phyloP scores from a whole-genome alignment of 2,113 vertebrate species.

The Psittacara wagleri region DNA sequence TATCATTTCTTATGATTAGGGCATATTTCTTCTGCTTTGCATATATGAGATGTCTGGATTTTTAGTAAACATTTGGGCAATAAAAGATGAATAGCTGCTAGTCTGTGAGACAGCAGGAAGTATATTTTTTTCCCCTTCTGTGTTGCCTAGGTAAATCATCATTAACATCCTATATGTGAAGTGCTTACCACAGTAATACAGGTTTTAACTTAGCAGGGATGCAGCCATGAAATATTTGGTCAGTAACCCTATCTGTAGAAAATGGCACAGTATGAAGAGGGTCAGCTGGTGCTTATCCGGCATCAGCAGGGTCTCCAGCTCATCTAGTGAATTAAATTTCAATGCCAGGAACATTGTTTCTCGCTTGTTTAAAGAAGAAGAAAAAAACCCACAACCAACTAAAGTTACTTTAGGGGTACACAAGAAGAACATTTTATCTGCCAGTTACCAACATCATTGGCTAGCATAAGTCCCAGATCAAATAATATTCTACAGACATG shows the following conservation, averaged over 20 bases:
- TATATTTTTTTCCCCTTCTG: conserved; percentile 34
- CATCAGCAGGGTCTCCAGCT: conserved; percentile 56
- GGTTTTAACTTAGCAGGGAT: conserved; percentile 59
- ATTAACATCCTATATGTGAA: conserved; percentile 51
- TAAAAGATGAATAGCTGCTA: conserved; percentile 15
- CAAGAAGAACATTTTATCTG: background rate
- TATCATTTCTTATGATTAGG: conserved; percentile 16
- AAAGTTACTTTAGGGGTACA: background rate
- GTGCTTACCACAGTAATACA: conserved; percentile 29
- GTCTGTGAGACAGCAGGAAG: conserved; percentile 37
- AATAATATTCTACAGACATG: background rate
- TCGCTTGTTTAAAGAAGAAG: conserved; percentile 34
- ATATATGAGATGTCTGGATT: background rate
- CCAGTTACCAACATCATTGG: background rate
- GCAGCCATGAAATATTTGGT: conserved; percentile 53
- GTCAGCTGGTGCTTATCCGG: conserved; percentile 39
- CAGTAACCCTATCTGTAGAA: conserved; percentile 45
- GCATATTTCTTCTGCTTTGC: background rate
- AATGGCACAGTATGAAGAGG: conserved; percentile 61
- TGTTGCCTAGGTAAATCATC: conserved; percentile 53
- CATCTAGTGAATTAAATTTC: conserved; percentile 36
- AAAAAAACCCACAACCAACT: background rate
- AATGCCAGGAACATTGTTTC: conserved; percentile 24
- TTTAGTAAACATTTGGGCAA: background rate
- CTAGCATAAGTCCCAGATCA: background rate